A percentile compares a stretch with the other conserved stretches of the same genome.
Conservation (phyloP, 2,113 vertebrate genomes). For the Lates calcarifer region DNA sequence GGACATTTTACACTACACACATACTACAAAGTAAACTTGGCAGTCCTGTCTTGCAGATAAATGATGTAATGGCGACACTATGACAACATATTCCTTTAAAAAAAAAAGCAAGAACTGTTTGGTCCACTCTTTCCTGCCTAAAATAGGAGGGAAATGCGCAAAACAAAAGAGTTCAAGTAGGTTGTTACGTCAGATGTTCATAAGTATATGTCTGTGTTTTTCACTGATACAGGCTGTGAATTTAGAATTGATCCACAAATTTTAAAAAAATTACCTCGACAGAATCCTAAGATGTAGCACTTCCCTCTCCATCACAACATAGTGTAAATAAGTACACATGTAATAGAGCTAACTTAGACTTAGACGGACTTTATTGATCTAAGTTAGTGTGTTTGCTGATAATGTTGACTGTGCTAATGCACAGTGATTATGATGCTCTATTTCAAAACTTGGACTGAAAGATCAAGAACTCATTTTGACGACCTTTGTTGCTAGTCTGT, state of each 20-base stretch:
- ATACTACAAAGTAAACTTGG: too few species aligned
- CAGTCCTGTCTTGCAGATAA: background rate
- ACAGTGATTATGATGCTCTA: background rate
- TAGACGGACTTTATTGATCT: too few species aligned
- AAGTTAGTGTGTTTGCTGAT: background rate
- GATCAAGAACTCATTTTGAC: slow-evolving; percentile 16
- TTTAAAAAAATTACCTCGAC: background rate
- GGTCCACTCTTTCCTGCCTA: background rate
- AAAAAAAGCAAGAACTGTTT: background rate
- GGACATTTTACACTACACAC: background rate
- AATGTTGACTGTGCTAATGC: background rate
- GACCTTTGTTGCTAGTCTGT: slow-evolving; percentile 33
- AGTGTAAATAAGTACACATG: too few species aligned
- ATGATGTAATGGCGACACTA: background rate
- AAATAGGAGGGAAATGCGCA: background rate
- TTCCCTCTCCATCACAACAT: too few species aligned
- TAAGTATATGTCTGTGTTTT: background rate
- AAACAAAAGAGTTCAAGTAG: background rate
- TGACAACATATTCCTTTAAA: background rate
- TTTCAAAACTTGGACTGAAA: background rate
- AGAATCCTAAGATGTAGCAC: background rate
- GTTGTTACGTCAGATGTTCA: background rate
- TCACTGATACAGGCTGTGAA: background rate
- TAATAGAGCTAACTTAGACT: too few species aligned
- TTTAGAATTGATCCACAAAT: background rate